phyloP scores from a whole-genome alignment of 2,888 invertebrate genomes.

The Sarcophaga caerulescens region DNA sequence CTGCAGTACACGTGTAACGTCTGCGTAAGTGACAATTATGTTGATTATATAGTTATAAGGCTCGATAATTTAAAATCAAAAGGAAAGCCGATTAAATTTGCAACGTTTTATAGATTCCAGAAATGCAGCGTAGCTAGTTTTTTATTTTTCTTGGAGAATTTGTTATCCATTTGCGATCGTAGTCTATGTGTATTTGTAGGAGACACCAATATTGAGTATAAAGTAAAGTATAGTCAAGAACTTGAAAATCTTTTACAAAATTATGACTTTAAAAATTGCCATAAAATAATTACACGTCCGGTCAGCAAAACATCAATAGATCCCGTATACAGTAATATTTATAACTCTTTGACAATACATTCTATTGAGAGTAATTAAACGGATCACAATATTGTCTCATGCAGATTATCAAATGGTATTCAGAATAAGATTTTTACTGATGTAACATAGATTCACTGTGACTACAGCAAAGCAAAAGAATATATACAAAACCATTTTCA shows the following conservation, averaged over 20 bases:
- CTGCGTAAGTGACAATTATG: not conserved
- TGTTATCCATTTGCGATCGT: not conserved
- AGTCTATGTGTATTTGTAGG: not conserved
- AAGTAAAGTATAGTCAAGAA: not conserved
- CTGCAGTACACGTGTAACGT: not conserved
- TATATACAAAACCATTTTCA: no score
- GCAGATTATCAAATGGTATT: no score
- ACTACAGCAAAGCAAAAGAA: no score
- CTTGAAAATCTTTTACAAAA: not conserved
- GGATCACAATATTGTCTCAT: not conserved
- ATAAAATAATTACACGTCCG: not conserved
- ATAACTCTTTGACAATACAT: not conserved
- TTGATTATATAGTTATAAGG: not conserved
- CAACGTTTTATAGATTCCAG: constrained; percentile 12
- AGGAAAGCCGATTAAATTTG: not conserved
- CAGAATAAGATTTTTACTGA: no score
- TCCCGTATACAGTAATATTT: not conserved
- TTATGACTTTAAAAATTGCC: not conserved
- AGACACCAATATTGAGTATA: not conserved
- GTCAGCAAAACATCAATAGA: not conserved
- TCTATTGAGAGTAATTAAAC: not conserved
- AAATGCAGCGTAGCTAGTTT: not conserved
- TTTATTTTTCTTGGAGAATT: not conserved
- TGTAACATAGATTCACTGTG: no score
- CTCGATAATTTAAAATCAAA: constrained; percentile 4